Evolutionary conservation across 2,113 vertebrate genomes (phyloP).

Genomic region (Phycodurus eques): DNA sequence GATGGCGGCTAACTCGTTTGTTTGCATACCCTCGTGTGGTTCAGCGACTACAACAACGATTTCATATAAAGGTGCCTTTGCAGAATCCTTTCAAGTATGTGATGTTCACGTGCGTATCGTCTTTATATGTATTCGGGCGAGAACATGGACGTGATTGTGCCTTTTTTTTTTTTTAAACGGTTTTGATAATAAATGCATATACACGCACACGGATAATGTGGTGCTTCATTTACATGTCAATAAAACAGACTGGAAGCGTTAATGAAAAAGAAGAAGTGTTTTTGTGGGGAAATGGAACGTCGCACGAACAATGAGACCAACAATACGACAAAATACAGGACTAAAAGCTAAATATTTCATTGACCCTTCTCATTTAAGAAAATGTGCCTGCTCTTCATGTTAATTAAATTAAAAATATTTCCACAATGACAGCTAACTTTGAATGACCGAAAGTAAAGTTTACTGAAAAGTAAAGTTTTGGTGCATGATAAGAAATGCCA

Average conservation of each 20-base stretch:
- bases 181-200: neutral
- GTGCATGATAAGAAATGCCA: neutral
- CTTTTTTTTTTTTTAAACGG: neutral
- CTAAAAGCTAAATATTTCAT: neutral
- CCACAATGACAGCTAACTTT: neutral
- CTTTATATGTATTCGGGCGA: conserved; percentile 2
- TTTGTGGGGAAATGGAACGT: neutral
- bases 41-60: conserved; percentile 7
- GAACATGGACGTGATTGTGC: conserved; percentile 1
- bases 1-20: neutral
- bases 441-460: too few relatives aligned
- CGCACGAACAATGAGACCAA: neutral
- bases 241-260: neutral
- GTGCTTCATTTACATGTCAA: neutral
- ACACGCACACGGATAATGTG: neutral
- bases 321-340: neutral
- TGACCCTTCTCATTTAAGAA: neutral
- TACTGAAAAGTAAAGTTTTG: neutral
- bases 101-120: conserved; percentile 6
- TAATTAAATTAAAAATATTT: neutral
- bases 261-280: neutral
- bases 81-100: conserved; percentile 5
- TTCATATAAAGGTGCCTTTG: conserved; percentile 3
- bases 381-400: neutral
- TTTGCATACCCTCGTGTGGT: conserved; percentile 3